Conservation (phyloP, 2,797 vertebrate species). For the Pseudomugil tenellus region DNA sequence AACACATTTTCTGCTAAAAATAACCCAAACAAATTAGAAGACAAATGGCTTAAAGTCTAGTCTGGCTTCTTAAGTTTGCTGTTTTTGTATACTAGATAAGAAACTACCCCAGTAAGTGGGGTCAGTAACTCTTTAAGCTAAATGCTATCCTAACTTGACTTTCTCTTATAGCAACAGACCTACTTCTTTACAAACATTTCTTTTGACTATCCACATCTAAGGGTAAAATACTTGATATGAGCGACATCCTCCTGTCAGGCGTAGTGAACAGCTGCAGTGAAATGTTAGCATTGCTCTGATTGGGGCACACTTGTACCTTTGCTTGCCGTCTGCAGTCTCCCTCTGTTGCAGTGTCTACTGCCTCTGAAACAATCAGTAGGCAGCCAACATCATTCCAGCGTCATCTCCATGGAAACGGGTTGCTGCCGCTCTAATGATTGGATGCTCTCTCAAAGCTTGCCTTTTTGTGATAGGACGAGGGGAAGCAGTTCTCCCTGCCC, state of each 20-base stretch:
- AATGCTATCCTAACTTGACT: too few species aligned
- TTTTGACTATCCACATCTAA: background rate
- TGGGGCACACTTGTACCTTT: conserved; percentile 58
- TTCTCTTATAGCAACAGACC: background rate
- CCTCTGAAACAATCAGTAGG: conserved; percentile 85
- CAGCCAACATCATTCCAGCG: conserved; percentile 87
- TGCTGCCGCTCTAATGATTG: conserved; percentile 75
- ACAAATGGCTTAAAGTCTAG: background rate
- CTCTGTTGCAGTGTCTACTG: conserved; percentile 71
- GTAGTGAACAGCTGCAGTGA: conserved; percentile 39
- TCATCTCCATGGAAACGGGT: conserved; percentile 88
- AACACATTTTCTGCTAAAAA: too few species aligned
- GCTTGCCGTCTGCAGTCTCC: conserved; percentile 66
- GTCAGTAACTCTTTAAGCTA: too few species aligned
- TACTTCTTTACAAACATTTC: background rate
- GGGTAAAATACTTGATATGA: conserved; percentile 5
- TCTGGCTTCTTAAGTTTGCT: background rate
- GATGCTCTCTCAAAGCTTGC: conserved; percentile 75
- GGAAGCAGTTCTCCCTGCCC: conserved; percentile 70
- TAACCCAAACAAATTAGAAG: background rate
- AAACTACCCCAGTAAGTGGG: background rate
- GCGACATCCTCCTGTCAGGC: conserved; percentile 7
- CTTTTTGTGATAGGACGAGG: conserved; percentile 80
- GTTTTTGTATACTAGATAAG: background rate
- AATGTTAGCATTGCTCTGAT: conserved; percentile 47